Conservation (phyloP, 2,113 vertebrate species). For the Eidolon helvum region DNA sequence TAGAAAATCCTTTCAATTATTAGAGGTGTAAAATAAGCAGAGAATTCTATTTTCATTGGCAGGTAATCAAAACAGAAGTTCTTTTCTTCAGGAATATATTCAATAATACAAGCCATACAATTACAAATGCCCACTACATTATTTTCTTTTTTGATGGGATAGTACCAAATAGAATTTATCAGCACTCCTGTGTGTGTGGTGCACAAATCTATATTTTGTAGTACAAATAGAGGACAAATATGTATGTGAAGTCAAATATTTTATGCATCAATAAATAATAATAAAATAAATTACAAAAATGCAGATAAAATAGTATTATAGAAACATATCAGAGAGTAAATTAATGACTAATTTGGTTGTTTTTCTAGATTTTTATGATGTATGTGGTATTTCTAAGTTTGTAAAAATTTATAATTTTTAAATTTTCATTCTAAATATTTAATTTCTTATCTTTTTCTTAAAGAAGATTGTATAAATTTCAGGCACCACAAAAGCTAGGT, state of each 20-base stretch:
- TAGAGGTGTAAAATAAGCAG: neutral
- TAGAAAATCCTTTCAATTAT: neutral
- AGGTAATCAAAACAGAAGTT: neutral
- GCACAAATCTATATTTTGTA: neutral
- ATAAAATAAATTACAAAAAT: constrained; percentile 6
- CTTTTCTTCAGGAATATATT: neutral
- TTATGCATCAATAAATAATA: neutral
- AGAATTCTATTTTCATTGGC: neutral
- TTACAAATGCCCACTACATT: neutral
- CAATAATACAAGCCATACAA: neutral
- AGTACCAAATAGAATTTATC: neutral
- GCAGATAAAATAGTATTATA: neutral
- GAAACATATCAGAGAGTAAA: neutral
- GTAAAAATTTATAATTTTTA: neutral
- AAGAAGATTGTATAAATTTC: neutral
- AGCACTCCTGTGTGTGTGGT: neutral
- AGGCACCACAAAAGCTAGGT: neutral
- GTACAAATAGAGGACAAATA: neutral
- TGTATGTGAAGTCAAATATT: neutral
- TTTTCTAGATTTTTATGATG: neutral
- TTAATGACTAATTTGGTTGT: neutral
- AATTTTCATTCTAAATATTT: neutral
- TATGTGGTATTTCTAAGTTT: constrained; percentile 16
- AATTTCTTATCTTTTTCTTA: neutral
- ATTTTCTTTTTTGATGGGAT: constrained; percentile 5